Evolutionary conservation across 2,797 vertebrate species (phyloP).

Genomic region (Rhinella marina): DNA sequence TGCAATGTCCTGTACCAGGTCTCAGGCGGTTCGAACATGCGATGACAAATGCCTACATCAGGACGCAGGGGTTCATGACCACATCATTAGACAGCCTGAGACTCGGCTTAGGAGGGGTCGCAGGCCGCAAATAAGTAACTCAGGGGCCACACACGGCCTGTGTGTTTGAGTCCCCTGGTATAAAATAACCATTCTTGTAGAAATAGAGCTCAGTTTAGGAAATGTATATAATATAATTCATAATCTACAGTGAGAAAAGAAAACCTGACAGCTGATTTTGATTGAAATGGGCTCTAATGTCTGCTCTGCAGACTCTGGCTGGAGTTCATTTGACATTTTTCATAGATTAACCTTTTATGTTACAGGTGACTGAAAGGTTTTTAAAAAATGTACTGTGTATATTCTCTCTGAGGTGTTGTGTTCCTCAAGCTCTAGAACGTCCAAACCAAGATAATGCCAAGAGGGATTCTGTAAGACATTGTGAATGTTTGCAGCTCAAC

Average conservation of each 20-base stretch:
- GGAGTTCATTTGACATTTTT: conserved; percentile 13
- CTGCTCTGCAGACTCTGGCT: neutral
- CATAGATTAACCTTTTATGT: conserved; percentile 46
- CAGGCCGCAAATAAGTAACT: too few species aligned
- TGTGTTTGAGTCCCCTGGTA: too few species aligned
- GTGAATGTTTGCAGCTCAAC: conserved; percentile 15
- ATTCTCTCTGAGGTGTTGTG: conserved; percentile 36
- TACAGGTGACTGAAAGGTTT: conserved; percentile 44
- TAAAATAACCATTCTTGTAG: neutral
- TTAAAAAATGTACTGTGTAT: conserved; percentile 15
- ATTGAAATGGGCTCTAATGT: conserved; percentile 34
- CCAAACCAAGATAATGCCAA: conserved; percentile 37
- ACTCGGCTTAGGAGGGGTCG: too few species aligned
- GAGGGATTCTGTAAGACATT: conserved; percentile 3
- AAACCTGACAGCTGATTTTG: conserved; percentile 20
- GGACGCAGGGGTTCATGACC: too few species aligned
- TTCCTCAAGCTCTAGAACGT: conserved; percentile 6
- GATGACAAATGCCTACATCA: too few species aligned
- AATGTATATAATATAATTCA: neutral
- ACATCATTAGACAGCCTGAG: too few species aligned
- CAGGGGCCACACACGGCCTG: too few species aligned
- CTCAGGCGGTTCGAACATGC: too few species aligned
- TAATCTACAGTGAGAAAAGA: neutral
- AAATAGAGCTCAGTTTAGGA: neutral
- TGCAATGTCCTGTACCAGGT: too few species aligned